Conservation (phyloP, 2,888 invertebrate species). For the Leptopilina drosophilae region DNA sequence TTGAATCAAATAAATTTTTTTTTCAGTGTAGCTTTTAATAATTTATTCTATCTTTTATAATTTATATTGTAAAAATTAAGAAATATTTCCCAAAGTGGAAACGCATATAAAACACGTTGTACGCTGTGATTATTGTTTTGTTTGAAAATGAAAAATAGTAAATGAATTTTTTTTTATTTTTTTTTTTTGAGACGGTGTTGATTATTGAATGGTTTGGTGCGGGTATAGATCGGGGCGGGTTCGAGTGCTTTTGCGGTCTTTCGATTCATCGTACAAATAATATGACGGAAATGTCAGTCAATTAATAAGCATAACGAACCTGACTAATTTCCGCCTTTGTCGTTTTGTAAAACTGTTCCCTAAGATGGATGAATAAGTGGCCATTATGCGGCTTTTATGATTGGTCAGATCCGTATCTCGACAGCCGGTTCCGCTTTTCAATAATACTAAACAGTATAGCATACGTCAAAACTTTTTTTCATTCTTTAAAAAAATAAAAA, state of each 20-base stretch:
- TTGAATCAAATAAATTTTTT: too few relatives aligned
- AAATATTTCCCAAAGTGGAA: too few relatives aligned
- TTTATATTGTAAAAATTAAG: too few relatives aligned
- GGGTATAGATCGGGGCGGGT: slow-evolving; percentile 53
- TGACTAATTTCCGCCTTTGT: slow-evolving; percentile 76
- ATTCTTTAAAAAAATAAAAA: slow-evolving; percentile 64
- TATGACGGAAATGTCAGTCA: slow-evolving; percentile 77
- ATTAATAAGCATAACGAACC: slow-evolving; percentile 77
- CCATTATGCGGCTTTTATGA: slow-evolving; percentile 76
- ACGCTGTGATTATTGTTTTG: neutral
- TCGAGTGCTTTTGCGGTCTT: slow-evolving; percentile 62
- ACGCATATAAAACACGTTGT: too few relatives aligned
- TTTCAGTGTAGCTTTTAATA: neutral
- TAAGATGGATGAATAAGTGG: slow-evolving; percentile 72
- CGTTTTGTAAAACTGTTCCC: slow-evolving; percentile 57
- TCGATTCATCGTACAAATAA: slow-evolving; percentile 69
- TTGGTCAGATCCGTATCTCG: slow-evolving; percentile 77
- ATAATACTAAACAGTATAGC: slow-evolving; percentile 53
- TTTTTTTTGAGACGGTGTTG: slow-evolving; percentile 1
- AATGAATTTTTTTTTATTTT: neutral
- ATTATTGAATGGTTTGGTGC: slow-evolving; percentile 46
- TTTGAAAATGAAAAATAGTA: slow-evolving; percentile 3
- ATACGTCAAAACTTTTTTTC: slow-evolving; percentile 72
- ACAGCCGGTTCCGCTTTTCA: slow-evolving; percentile 77
- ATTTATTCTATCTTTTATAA: neutral